Evolutionary conservation across 1,140 invertebrate species (phyloP).

Genomic region (Cylas formicarius): DNA sequence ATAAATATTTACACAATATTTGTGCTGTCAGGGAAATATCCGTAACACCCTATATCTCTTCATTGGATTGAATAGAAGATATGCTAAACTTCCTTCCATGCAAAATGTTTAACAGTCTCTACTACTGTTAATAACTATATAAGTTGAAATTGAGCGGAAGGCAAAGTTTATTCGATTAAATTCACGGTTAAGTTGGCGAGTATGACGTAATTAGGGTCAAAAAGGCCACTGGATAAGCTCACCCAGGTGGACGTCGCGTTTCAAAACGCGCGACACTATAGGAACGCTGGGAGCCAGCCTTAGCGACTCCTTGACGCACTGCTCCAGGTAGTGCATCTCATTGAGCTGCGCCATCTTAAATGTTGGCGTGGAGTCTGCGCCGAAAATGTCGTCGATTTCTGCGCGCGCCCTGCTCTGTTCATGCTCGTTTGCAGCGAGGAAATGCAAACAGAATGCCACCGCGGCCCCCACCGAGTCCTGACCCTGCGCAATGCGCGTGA

Average conservation of each 20-base stretch:
- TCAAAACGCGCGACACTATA: slow-evolving; percentile 50
- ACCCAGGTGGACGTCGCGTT: slow-evolving; percentile 49
- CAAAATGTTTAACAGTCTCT: too few relatives aligned
- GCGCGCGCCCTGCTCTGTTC: slow-evolving; percentile 53
- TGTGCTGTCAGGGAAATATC: too few relatives aligned
- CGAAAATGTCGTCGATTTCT: slow-evolving; percentile 40
- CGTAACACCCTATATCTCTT: too few relatives aligned
- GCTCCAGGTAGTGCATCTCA: slow-evolving; percentile 58
- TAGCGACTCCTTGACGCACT: slow-evolving; percentile 60
- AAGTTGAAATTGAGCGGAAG: too few relatives aligned
- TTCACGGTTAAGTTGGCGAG: not conserved
- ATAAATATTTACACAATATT: too few relatives aligned
- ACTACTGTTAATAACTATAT: too few relatives aligned
- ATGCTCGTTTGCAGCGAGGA: slow-evolving; percentile 52
- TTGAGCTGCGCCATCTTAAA: slow-evolving; percentile 44
- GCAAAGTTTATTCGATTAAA: not conserved
- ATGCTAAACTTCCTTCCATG: too few relatives aligned
- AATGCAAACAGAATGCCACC: slow-evolving; percentile 52
- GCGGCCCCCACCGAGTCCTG: slow-evolving; percentile 67
- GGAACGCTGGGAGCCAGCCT: slow-evolving; percentile 63
- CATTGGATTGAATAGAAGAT: too few relatives aligned
- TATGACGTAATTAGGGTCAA: not conserved
- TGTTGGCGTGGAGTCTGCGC: slow-evolving; percentile 4
- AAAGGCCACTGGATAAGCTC: too few relatives aligned
- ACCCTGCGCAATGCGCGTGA: too few relatives aligned